Percentiles rank a stretch among this genome's conserved stretches.
Evolutionary conservation across 2,888 invertebrate genomes (phyloP).

Genomic region (Andricus curvator): DNA sequence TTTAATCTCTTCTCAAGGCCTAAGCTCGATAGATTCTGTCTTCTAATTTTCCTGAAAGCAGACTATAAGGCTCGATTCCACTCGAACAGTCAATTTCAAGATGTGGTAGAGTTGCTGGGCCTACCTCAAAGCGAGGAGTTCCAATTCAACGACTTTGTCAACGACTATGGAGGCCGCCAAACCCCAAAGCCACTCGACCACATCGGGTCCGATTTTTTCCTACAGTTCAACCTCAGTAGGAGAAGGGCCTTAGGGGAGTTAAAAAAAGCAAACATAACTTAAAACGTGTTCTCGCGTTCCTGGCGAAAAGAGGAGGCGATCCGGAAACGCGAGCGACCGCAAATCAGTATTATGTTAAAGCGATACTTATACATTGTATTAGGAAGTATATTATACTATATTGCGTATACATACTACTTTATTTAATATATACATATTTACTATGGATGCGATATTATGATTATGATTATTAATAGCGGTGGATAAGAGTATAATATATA

Average conservation of each 20-base stretch:
- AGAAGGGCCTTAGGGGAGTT: constrained; percentile 20
- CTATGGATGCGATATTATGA: constrained; percentile 53
- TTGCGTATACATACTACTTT: constrained; percentile 68
- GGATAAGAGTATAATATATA: constrained; percentile 56
- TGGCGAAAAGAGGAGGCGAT: neutral
- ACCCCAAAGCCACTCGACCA: constrained; percentile 35
- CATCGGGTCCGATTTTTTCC: constrained; percentile 23
- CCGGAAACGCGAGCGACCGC: constrained; percentile 54
- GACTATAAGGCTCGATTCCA: constrained; percentile 25
- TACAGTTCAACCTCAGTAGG: constrained; percentile 15
- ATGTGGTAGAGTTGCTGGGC: constrained; percentile 29
- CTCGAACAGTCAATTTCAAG: constrained; percentile 38
- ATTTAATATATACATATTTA: constrained; percentile 66
- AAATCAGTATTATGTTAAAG: constrained; percentile 75
- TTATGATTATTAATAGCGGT: constrained; percentile 59
- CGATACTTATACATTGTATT: constrained; percentile 70
- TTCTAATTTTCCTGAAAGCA: constrained; percentile 10
- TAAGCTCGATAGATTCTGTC: neutral
- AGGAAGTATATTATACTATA: constrained; percentile 69
- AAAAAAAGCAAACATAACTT: neutral
- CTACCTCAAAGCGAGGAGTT: neutral
- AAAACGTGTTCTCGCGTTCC: constrained; percentile 32
- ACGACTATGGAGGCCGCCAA: constrained; percentile 32
- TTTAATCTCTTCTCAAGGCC: neutral
- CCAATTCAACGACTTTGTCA: constrained; percentile 22